phyloP scores from a whole-genome alignment of 2,113 vertebrate species.

The Egretta garzetta region DNA sequence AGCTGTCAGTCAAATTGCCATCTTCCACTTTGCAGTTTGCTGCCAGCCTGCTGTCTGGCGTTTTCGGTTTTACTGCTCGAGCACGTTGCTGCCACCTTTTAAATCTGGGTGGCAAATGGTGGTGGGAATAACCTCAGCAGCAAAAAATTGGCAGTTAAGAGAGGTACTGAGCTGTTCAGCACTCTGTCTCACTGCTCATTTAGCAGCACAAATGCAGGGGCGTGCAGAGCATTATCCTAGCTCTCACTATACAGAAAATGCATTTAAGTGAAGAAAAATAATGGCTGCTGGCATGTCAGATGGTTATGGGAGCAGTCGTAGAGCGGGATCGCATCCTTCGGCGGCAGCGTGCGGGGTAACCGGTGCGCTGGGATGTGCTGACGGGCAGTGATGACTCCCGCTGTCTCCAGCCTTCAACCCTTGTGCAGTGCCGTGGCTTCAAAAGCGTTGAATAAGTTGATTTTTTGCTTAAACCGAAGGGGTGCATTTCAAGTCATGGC shows the following conservation, averaged over 20 bases:
- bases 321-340: neutral
- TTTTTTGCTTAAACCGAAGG: neutral
- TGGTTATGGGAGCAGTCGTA: neutral
- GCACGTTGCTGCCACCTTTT: neutral
- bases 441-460: rapidly evolving
- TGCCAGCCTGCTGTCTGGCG: neutral
- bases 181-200: neutral
- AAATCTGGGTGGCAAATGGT: neutral
- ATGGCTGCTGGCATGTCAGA: rapidly evolving
- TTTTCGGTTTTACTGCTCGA: neutral
- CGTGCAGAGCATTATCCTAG: neutral
- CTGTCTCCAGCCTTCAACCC: neutral
- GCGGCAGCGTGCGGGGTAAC: rapidly evolving
- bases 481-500: rapidly evolving
- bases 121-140: rapidly evolving
- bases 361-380: rapidly evolving
- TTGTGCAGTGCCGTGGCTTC: rapidly evolving
- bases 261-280: neutral
- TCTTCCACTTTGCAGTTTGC: neutral
- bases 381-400: neutral
- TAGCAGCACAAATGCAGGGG: neutral
- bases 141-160: neutral
- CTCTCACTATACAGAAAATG: neutral
- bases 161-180: neutral
- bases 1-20: neutral